These are phyloP conservation scores for Varecia variegata DNA, from an alignment of 2,797 vertebrate genomes.

Conservation along the genomic window DNA sequence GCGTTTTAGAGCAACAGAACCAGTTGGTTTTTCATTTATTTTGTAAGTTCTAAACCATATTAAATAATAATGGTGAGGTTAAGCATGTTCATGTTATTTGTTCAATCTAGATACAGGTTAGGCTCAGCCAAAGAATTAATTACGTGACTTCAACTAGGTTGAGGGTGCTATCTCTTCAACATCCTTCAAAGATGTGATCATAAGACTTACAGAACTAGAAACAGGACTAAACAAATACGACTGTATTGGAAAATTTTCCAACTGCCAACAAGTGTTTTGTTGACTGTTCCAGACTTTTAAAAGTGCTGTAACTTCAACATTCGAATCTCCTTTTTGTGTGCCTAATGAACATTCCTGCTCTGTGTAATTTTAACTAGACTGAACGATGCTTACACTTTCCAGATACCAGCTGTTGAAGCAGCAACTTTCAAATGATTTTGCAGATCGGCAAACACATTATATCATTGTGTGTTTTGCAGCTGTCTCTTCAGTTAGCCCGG, in stretches of 20 bases:
- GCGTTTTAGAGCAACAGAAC: not conserved
- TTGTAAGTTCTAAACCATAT: not conserved
- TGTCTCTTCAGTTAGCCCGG: conserved; percentile 61
- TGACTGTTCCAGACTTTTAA: conserved; percentile 66
- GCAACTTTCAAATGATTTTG: conserved; percentile 78
- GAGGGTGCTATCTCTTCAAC: not conserved
- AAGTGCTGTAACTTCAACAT: conserved; percentile 75
- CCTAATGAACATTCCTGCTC: conserved; percentile 70
- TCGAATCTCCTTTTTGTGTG: conserved; percentile 64
- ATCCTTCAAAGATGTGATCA: not conserved
- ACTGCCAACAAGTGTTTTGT: conserved; percentile 46
- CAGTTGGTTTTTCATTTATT: not conserved
- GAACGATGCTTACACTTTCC: conserved; percentile 69
- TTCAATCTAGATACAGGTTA: not conserved
- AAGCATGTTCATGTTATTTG: not conserved
- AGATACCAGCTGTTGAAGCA: conserved; percentile 79
- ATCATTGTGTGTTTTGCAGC: conserved; percentile 75
- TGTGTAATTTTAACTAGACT: conserved; percentile 77
- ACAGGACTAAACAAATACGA: not conserved
- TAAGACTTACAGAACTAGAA: not conserved
- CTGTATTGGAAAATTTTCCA: not conserved
- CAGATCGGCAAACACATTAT: conserved; percentile 77
- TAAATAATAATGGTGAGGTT: not conserved
- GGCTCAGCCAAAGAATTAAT: not conserved
- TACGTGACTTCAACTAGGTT: not conserved